Evolutionary conservation across 2,113 vertebrate species (phyloP), one percentile per base, ranked within the genome.

Genomic region (Apus apus): DNA sequence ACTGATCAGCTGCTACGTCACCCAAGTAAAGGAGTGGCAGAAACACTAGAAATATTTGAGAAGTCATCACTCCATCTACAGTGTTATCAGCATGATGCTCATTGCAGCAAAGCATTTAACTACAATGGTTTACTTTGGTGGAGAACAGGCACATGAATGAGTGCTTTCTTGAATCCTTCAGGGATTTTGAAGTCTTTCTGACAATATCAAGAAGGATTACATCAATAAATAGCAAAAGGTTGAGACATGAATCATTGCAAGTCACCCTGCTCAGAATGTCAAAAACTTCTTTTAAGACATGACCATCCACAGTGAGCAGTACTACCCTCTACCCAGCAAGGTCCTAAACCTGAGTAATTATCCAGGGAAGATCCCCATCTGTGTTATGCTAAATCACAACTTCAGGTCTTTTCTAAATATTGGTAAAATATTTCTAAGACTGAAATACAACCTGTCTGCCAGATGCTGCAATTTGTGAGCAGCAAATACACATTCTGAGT

Each of bases 371-470:
- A 88, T 60, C 13, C 32, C 23, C 26, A 56, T 43, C 17, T 61
- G 17, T 6, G 1, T 70, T 68, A 70, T 6, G 23, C 45, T 48
- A 87, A 87, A 76, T 50, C 56, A 64, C 25, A 57, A 38, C 54
- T 77, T 86, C 4, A 79, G 5, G 20, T 23, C n/a, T 72, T 32
- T 45, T 50, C 81, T 17, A 79, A 88, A 79, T 43, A 83, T 5
- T 29, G 38, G 54, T 32, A 89, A 76, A 89, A 77, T 51, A 77
- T 54, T 82, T 76, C 34, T 72, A 85, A 50, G 54, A 48, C 57
- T 83, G 85, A 92, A 96, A 92, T n/a, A 78, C 48, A 94, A 87
- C 76, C 76, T 87, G 62, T 27, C 82, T 90, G 79, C 89, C 97
- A 96, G 87, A 89, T 78, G 87, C 76, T 85, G 71, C 61, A 50